Evolutionary conservation across 2,888 invertebrate species (phyloP).

Genomic region (Spialia ferax): DNA sequence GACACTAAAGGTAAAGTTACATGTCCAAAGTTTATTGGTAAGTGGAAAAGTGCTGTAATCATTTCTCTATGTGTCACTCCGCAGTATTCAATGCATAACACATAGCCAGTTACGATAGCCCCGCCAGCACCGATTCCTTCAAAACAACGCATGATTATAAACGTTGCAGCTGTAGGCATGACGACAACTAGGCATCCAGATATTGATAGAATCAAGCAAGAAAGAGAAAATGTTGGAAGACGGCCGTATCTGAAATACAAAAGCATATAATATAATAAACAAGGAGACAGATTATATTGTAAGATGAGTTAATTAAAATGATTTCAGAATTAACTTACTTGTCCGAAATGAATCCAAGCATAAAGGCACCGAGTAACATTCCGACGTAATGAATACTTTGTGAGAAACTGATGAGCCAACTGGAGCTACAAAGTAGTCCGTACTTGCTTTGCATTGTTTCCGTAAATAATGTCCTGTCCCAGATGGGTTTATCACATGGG

Average conservation of each 20-base stretch:
- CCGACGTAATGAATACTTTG: slow-evolving; percentile 67
- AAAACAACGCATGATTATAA: slow-evolving; percentile 62
- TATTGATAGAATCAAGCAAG: slow-evolving; percentile 55
- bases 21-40: slow-evolving; percentile 70
- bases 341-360: slow-evolving; percentile 70
- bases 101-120: slow-evolving; percentile 67
- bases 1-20: slow-evolving; percentile 65
- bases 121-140: slow-evolving; percentile 72
- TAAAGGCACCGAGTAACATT: slow-evolving; percentile 63
- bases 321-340: slow-evolving; percentile 52
- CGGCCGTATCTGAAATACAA: slow-evolving; percentile 65
- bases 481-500: slow-evolving; percentile 60
- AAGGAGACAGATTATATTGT: too few species aligned
- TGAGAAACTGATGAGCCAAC: slow-evolving; percentile 67
- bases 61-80: slow-evolving; percentile 62
- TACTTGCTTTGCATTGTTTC: slow-evolving; percentile 71
- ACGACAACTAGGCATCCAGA: slow-evolving; percentile 60
- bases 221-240: slow-evolving; percentile 54
- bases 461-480: slow-evolving; percentile 67
- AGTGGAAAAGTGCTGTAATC: slow-evolving; percentile 65
- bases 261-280: too few species aligned
- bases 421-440: slow-evolving; percentile 57
- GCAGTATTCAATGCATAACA: slow-evolving; percentile 68
- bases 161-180: slow-evolving; percentile 60
- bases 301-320: too few species aligned